Percentiles rank a stretch among this genome's conserved stretches.
These are phyloP conservation scores for Gracilinanus agilis DNA, from an alignment of 2,113 vertebrate genomes.

Conservation along the genomic window DNA sequence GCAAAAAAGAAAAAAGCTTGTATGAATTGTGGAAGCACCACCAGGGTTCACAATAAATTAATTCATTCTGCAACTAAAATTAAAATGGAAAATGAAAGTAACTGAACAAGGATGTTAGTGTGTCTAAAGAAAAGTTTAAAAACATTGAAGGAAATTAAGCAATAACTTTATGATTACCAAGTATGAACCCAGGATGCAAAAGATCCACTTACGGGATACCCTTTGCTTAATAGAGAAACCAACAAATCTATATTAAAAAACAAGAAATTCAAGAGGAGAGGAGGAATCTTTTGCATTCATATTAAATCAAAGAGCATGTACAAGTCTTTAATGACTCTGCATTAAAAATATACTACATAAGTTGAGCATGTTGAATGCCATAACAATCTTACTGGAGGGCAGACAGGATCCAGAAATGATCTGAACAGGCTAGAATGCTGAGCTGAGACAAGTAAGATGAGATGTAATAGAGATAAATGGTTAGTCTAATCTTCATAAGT, in stretches of 20 bases:
- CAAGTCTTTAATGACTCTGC: constrained; percentile 5
- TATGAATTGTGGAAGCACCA: constrained; percentile 2
- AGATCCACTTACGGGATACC: constrained; percentile 58
- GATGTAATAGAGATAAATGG: not conserved
- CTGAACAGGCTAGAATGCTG: not conserved
- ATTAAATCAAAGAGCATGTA: constrained; percentile 61
- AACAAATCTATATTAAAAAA: constrained; percentile 64
- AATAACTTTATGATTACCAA: constrained; percentile 64
- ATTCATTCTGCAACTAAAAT: constrained; percentile 28
- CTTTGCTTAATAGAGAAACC: constrained; percentile 63
- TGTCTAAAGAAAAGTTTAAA: constrained; percentile 8
- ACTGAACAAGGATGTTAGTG: constrained; percentile 51
- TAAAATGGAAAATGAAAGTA: constrained; percentile 49
- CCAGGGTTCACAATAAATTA: not conserved
- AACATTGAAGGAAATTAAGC: constrained; percentile 62
- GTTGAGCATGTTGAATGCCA: not conserved
- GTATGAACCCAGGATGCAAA: constrained; percentile 52
- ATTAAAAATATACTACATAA: not conserved
- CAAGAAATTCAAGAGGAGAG: constrained; percentile 66
- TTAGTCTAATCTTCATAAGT: not conserved
- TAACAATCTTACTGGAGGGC: not conserved
- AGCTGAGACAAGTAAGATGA: not conserved
- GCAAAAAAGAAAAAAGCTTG: constrained; percentile 17
- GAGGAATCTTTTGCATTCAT: constrained; percentile 40
- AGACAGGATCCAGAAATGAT: not conserved